Conservation (phyloP, 2,113 vertebrate species). For the Corynorhinus townsendii region DNA sequence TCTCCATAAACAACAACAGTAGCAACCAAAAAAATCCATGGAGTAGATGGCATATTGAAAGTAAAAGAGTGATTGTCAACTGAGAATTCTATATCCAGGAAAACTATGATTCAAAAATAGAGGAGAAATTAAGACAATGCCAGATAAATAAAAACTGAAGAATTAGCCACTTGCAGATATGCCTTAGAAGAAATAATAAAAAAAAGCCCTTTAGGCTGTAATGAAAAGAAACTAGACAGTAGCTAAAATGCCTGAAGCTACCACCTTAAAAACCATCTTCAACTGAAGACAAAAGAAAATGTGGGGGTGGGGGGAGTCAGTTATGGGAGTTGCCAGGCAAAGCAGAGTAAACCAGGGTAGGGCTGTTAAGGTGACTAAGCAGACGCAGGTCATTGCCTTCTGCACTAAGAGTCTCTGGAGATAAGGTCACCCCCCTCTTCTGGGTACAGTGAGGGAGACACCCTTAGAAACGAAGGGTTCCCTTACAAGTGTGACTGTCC, state of each 20-base stretch:
- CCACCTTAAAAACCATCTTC: background rate
- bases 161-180: background rate
- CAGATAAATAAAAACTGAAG: background rate
- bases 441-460: background rate
- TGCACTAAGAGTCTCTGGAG: background rate
- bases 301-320: background rate
- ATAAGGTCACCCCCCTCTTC: background rate
- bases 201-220: background rate
- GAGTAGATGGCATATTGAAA: background rate
- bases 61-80: background rate
- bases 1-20: background rate
- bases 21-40: background rate
- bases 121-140: background rate
- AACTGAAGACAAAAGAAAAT: background rate
- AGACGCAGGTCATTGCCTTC: background rate
- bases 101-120: background rate
- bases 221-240: background rate
- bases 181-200: background rate
- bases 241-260: background rate
- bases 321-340: background rate
- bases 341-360: background rate
- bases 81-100: too few relatives aligned
- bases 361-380: background rate
- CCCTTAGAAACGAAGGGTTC: background rate
- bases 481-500: background rate